Evolutionary conservation across 2,113 vertebrate species (phyloP).

Genomic region (Pogonocichla stellata): DNA sequence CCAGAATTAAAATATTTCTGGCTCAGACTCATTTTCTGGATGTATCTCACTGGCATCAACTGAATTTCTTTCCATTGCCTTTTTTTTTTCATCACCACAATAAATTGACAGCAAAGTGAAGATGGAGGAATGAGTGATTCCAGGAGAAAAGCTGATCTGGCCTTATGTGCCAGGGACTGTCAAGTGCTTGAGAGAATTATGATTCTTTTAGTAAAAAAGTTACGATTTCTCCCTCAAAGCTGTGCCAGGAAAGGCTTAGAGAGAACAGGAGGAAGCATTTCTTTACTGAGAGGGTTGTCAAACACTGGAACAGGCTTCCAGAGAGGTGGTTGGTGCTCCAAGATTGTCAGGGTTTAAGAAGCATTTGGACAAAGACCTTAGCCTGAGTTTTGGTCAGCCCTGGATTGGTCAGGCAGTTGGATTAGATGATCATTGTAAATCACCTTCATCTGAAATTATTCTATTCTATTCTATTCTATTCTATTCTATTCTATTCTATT

Average conservation of each 20-base stretch:
- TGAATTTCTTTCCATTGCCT: neutral
- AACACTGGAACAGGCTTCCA: neutral
- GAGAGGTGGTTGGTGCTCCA: neutral
- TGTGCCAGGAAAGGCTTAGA: neutral
- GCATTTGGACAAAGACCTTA: neutral
- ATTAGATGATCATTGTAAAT: neutral
- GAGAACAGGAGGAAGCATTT: neutral
- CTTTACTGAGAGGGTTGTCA: neutral
- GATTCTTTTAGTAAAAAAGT: neutral
- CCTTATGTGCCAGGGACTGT: neutral
- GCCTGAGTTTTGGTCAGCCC: neutral
- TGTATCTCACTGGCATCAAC: neutral
- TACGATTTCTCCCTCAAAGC: neutral
- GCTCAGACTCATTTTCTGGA: neutral
- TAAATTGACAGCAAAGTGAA: neutral
- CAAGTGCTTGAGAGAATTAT: neutral
- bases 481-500: too few relatives aligned
- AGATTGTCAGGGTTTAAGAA: neutral
- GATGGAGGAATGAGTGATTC: neutral
- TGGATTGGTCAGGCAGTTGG: neutral
- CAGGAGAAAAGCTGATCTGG: neutral
- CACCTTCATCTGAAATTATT: neutral
- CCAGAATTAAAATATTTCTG: neutral
- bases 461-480: neutral
- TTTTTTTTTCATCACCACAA: neutral